Evolutionary conservation across 2,888 invertebrate genomes (phyloP).

Genomic region (Epinotia nisella): DNA sequence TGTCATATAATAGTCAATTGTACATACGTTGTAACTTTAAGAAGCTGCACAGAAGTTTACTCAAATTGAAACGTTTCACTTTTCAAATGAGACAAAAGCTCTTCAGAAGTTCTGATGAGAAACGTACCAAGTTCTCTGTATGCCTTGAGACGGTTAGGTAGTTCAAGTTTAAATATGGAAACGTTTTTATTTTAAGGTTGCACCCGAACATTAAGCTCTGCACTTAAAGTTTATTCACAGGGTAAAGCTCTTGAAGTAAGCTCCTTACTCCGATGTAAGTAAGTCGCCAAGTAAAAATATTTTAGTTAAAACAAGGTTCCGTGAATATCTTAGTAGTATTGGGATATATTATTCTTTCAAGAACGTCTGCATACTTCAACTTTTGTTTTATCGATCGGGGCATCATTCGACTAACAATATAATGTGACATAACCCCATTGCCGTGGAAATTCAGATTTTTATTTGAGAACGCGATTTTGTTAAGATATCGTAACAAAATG

Average conservation of each 20-base stretch:
- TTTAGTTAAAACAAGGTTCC: slow-evolving; percentile 11
- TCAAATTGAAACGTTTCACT: not conserved
- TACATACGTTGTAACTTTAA: too few species aligned
- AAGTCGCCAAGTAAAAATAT: slow-evolving; percentile 24
- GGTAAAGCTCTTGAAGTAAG: slow-evolving; percentile 39
- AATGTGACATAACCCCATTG: too few species aligned
- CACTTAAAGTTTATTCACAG: slow-evolving; percentile 36
- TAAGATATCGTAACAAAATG: too few species aligned
- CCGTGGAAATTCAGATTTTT: too few species aligned
- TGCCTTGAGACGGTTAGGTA: not conserved
- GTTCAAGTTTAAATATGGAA: slow-evolving; percentile 7
- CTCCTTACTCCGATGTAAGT: slow-evolving; percentile 18
- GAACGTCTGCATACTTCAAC: too few species aligned
- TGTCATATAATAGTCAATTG: too few species aligned
- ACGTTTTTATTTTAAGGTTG: slow-evolving; percentile 41
- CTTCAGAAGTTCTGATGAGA: not conserved
- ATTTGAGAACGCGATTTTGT: too few species aligned
- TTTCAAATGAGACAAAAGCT: slow-evolving; percentile 6
- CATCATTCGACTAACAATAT: too few species aligned
- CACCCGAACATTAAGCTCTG: slow-evolving; percentile 38
- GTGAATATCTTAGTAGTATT: not conserved
- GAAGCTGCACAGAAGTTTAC: not conserved
- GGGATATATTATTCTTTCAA: not conserved
- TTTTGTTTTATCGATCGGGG: too few species aligned
- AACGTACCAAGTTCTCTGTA: not conserved